A percentile compares a stretch with the other conserved stretches of the same genome.
These are phyloP conservation scores for Hemibagrus wyckioides DNA, from an alignment of 2,113 vertebrate species.

Conservation along the genomic window DNA sequence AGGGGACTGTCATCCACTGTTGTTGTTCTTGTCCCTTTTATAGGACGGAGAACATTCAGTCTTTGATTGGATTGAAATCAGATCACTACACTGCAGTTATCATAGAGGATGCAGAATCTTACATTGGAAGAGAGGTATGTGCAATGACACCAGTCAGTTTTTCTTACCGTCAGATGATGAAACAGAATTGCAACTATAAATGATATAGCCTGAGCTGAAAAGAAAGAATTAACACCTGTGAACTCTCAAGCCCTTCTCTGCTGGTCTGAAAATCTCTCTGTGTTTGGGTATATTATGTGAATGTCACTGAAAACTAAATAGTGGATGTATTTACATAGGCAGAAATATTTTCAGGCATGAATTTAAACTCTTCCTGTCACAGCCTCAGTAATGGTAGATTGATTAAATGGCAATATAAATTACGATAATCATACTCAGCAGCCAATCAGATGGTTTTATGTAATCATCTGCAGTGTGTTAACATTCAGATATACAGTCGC, in stretches of 20 bases:
- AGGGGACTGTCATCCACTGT: background rate
- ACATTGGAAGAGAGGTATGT: slow-evolving; percentile 81
- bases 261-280: background rate
- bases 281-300: background rate
- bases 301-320: background rate
- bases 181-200: slow-evolving; percentile 13
- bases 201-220: background rate
- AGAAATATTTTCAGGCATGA: background rate
- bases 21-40: background rate
- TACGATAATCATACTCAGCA: background rate
- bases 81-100: slow-evolving; percentile 76
- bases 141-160: background rate
- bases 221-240: no score
- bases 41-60: slow-evolving; percentile 71
- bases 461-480: background rate
- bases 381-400: background rate
- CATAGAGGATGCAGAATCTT: slow-evolving; percentile 77
- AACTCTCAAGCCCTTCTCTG: background rate
- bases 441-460: background rate
- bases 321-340: background rate
- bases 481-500: background rate
- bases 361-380: background rate
- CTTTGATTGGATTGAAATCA: slow-evolving; percentile 64
- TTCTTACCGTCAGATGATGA: slow-evolving; percentile 7
- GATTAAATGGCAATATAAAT: background rate